phyloP scores from a whole-genome alignment of 2,888 invertebrate genomes.

The Heteromyza rotundicornis region DNA sequence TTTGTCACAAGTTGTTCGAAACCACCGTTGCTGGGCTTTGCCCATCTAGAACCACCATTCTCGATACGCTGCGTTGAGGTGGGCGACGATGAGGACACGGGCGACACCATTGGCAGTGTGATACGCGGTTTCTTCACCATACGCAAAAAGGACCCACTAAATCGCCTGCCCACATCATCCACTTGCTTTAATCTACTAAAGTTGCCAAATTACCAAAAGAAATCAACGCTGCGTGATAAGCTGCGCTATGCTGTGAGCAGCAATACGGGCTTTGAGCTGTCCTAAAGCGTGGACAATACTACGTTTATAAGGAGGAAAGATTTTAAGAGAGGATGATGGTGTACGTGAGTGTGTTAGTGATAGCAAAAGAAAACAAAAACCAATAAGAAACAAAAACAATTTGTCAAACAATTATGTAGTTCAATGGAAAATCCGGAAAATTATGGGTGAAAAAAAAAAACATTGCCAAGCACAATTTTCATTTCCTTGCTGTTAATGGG shows the following conservation, averaged over 20 bases:
- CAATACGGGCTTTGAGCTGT: conserved; percentile 99
- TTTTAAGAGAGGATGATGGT: too few relatives aligned
- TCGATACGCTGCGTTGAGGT: conserved; percentile 99
- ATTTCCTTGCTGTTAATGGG: too few relatives aligned
- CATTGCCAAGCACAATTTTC: too few relatives aligned
- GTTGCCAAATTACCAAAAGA: conserved; percentile 97
- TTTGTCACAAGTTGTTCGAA: conserved; percentile 96
- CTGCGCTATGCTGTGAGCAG: conserved; percentile 96
- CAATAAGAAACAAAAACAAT: too few relatives aligned
- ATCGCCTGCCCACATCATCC: conserved; percentile 96
- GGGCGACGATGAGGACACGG: conserved; percentile 94
- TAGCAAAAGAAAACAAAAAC: too few relatives aligned
- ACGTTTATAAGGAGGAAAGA: too few relatives aligned
- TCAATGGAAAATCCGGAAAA: too few relatives aligned
- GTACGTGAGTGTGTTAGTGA: too few relatives aligned
- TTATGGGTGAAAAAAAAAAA: too few relatives aligned
- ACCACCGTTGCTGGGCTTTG: conserved; percentile 94
- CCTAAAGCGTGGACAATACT: conserved; percentile 68
- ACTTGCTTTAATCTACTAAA: conserved; percentile 99
- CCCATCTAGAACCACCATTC: conserved; percentile 95
- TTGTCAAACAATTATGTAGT: too few relatives aligned
- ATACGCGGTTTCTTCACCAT: conserved; percentile 98
- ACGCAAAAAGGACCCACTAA: conserved; percentile 90
- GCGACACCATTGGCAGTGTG: conserved; percentile 82
- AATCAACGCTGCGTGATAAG: conserved; percentile 93